These are phyloP conservation scores for Dendroctonus valens DNA, from an alignment of 1,140 invertebrate genomes.

Conservation along the genomic window DNA sequence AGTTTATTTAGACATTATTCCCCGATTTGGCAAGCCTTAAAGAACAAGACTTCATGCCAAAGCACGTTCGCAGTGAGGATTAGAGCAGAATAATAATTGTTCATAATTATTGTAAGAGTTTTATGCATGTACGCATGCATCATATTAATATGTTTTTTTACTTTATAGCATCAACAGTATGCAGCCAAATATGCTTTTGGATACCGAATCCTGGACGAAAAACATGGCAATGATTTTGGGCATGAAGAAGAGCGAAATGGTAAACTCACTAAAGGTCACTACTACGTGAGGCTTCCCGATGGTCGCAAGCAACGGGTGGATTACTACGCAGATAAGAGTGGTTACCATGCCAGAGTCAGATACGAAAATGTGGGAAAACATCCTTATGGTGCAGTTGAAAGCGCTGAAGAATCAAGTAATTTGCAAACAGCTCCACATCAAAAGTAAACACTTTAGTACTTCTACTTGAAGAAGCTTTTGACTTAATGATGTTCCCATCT, in stretches of 20 bases:
- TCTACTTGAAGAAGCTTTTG: no score
- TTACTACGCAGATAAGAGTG: slow-evolving; percentile 72
- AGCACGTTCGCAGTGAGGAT: no score
- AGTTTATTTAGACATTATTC: no score
- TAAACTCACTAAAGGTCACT: slow-evolving; percentile 65
- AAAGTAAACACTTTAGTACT: no score
- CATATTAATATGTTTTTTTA: slow-evolving; percentile 43
- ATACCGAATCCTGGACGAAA: slow-evolving; percentile 67
- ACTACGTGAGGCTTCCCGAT: slow-evolving; percentile 76
- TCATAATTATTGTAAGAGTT: no score
- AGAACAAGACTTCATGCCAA: no score
- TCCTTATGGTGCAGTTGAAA: slow-evolving; percentile 6
- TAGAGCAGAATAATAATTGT: no score
- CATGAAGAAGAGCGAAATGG: slow-evolving; percentile 67
- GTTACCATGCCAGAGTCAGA: slow-evolving; percentile 74
- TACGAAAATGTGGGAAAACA: slow-evolving; percentile 54
- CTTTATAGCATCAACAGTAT: slow-evolving; percentile 56
- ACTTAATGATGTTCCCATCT: no score
- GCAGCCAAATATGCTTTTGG: slow-evolving; percentile 73
- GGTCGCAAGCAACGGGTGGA: slow-evolving; percentile 72
- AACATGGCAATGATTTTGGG: slow-evolving; percentile 70
- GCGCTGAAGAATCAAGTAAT: no score
- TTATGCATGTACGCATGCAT: no score
- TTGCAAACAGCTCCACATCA: no score
- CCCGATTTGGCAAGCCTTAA: no score